phyloP scores from a whole-genome alignment of 1,140 invertebrate species.

The Cydia strobilella region DNA sequence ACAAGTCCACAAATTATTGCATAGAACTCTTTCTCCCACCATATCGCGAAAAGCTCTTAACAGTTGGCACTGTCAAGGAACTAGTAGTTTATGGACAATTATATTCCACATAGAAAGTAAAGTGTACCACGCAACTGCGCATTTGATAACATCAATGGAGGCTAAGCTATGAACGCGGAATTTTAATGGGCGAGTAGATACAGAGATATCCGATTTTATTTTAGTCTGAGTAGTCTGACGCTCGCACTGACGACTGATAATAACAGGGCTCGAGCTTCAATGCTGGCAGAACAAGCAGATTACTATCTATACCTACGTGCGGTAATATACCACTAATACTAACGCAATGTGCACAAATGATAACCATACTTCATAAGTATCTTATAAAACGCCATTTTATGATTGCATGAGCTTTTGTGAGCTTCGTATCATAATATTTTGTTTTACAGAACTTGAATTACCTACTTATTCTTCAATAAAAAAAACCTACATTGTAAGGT shows the following conservation, averaged over 20 bases:
- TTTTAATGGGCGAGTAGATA: constrained; percentile 28
- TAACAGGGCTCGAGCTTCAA: constrained; percentile 30
- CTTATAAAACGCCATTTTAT: background rate
- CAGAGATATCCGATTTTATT: constrained; percentile 29
- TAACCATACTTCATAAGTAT: background rate
- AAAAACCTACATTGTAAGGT: background rate
- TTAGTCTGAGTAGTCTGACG: constrained; percentile 27
- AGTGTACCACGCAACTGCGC: constrained; percentile 21
- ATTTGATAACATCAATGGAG: constrained; percentile 23
- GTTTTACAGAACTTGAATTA: background rate
- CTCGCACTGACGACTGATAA: constrained; percentile 30
- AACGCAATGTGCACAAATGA: background rate
- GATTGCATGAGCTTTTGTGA: background rate
- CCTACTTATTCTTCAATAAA: background rate
- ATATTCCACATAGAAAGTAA: constrained; percentile 18
- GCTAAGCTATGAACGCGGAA: constrained; percentile 25
- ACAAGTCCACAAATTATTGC: background rate
- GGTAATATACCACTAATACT: constrained; percentile 3
- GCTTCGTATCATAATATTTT: background rate
- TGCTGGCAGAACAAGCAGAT: constrained; percentile 1
- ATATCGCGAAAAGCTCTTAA: constrained; percentile 8
- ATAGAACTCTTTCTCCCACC: background rate
- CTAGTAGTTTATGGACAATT: constrained; percentile 8
- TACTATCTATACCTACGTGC: background rate
- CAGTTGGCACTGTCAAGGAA: background rate